Percentiles rank a stretch among this genome's conserved stretches.
Evolutionary conservation across 2,888 invertebrate species (phyloP).

Genomic region (Orthosia gothica): DNA sequence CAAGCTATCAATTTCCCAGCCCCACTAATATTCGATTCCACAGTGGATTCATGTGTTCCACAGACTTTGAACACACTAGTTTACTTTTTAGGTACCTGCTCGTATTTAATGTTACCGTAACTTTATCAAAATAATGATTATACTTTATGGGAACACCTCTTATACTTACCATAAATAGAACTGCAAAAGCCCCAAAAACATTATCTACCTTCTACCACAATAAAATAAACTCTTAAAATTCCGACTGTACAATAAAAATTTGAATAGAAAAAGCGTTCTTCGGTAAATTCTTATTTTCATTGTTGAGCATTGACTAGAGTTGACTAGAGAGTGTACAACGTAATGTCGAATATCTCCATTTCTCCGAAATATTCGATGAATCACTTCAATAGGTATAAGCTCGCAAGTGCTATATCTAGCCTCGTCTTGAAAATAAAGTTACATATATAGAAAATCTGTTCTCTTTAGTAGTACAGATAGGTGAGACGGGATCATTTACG

Average conservation of each 20-base stretch:
- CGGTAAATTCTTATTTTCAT: slow-evolving; percentile 1
- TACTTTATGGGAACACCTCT: background rate
- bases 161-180: slow-evolving; percentile 4
- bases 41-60: slow-evolving; percentile 63
- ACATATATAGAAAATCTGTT: background rate
- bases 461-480: background rate
- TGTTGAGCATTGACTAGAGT: background rate
- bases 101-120: background rate
- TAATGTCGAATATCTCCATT: background rate
- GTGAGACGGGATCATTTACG: background rate
- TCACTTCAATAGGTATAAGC: background rate
- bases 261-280: slow-evolving; percentile 6
- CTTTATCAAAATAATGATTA: background rate
- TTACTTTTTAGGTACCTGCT: slow-evolving; percentile 10
- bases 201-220: background rate
- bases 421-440: background rate
- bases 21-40: slow-evolving; percentile 72
- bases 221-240: background rate
- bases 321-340: background rate
- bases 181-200: background rate
- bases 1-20: slow-evolving; percentile 77
- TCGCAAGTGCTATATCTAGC: slow-evolving; percentile 6
- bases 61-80: slow-evolving; percentile 28
- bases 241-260: background rate
- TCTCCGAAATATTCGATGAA: background rate